phyloP scores from a whole-genome alignment of 2,888 invertebrate genomes.

The Geophilus truncorum region DNA sequence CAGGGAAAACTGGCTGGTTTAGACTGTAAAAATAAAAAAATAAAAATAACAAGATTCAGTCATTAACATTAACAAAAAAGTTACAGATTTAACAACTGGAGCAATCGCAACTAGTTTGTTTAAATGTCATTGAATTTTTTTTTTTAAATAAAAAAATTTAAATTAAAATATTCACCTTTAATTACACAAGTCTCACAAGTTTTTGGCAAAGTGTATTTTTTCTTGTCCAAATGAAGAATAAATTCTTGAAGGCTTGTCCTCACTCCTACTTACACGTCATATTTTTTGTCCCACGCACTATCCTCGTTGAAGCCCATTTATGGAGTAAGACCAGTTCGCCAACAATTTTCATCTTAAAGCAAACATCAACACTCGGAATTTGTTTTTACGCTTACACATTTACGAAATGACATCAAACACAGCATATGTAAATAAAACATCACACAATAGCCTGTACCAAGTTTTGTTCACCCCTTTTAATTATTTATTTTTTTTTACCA shows the following conservation, averaged over 20 bases:
- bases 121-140: not conserved
- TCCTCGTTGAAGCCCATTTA: conserved; percentile 14
- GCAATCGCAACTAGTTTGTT: not conserved
- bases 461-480: not conserved
- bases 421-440: no score
- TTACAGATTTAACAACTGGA: no score
- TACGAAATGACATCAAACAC: no score
- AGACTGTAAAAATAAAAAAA: no score
- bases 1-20: no score
- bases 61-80: no score
- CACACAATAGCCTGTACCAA: not conserved
- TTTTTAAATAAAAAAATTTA: no score
- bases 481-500: not conserved
- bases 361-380: not conserved
- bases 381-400: not conserved
- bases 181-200: not conserved
- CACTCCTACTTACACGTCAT: conserved; percentile 21
- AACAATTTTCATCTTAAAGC: conserved; percentile 8
- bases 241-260: conserved; percentile 8
- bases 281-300: conserved; percentile 11
- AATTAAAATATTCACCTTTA: not conserved
- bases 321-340: conserved; percentile 27
- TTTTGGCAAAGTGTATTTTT: not conserved
- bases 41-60: no score
- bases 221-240: conserved; percentile 12